These are phyloP conservation scores for Pandemis heparana DNA, from an alignment of 2,888 invertebrate genomes.

Conservation along the genomic window DNA sequence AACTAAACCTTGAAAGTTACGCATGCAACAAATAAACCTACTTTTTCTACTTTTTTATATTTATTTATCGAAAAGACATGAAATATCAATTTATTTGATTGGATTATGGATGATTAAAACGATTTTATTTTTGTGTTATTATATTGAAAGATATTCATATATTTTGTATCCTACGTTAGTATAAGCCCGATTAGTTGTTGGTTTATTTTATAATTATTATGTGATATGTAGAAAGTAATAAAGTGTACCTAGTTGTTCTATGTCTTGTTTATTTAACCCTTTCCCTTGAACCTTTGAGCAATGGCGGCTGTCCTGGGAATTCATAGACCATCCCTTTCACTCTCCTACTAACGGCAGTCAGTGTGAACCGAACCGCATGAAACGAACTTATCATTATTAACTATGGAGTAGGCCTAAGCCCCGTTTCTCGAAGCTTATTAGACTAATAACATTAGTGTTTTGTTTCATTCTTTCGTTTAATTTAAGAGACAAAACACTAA, in stretches of 20 bases:
- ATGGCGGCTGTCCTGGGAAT: too few species aligned
- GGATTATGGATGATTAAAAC: slow-evolving; percentile 24
- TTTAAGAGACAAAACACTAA: too few species aligned
- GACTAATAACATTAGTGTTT: too few species aligned
- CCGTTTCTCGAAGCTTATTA: too few species aligned
- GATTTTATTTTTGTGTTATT: slow-evolving; percentile 34
- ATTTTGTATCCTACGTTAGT: slow-evolving; percentile 36
- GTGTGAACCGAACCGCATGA: too few species aligned
- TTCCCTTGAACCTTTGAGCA: not conserved
- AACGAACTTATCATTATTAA: too few species aligned
- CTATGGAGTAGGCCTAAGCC: too few species aligned
- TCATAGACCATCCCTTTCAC: too few species aligned
- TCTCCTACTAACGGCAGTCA: too few species aligned
- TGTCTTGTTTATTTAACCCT: slow-evolving; percentile 10
- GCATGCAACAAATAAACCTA: not conserved
- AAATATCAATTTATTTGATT: slow-evolving; percentile 24
- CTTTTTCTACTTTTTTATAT: slow-evolving; percentile 35
- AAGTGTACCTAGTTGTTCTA: slow-evolving; percentile 42
- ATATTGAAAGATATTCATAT: slow-evolving; percentile 21
- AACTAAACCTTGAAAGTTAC: not conserved
- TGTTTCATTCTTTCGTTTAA: too few species aligned
- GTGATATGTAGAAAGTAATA: slow-evolving; percentile 65
- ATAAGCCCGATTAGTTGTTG: slow-evolving; percentile 52
- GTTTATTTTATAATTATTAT: slow-evolving; percentile 63
- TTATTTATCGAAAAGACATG: slow-evolving; percentile 30